phyloP scores from a whole-genome alignment of 2,888 invertebrate genomes.

The Eupelmus urozonus region DNA sequence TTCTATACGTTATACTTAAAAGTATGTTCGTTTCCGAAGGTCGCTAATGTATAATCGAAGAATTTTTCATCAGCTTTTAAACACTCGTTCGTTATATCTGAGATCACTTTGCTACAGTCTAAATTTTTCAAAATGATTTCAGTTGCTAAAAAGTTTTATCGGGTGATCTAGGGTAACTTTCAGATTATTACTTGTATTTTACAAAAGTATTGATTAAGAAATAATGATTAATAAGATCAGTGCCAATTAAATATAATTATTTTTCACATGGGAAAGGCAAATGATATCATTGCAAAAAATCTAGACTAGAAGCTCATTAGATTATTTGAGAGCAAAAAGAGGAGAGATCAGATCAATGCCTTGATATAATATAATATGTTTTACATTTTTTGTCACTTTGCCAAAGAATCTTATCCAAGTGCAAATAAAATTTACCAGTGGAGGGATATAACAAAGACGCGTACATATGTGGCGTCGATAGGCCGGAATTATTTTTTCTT shows the following conservation, averaged over 20 bases:
- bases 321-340: conserved; percentile 11
- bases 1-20: conserved; percentile 11
- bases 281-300: no score
- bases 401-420: neutral
- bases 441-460: conserved; percentile 27
- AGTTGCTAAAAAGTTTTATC: no score
- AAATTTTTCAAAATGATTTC: conserved; percentile 14
- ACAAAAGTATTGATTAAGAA: no score
- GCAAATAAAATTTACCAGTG: conserved; percentile 21
- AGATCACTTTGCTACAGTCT: neutral
- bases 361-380: neutral
- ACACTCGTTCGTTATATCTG: conserved; percentile 9
- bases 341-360: conserved; percentile 40
- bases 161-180: no score
- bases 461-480: conserved; percentile 15
- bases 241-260: no score
- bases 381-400: neutral
- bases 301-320: no score
- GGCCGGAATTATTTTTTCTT: conserved; percentile 42
- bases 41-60: no score
- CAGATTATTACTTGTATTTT: no score
- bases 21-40: conserved; percentile 32
- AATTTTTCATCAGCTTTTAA: neutral
- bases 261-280: no score
- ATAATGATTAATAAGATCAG: no score